Conservation (phyloP, 1,140 invertebrate species). For the Musca vetustissima region DNA sequence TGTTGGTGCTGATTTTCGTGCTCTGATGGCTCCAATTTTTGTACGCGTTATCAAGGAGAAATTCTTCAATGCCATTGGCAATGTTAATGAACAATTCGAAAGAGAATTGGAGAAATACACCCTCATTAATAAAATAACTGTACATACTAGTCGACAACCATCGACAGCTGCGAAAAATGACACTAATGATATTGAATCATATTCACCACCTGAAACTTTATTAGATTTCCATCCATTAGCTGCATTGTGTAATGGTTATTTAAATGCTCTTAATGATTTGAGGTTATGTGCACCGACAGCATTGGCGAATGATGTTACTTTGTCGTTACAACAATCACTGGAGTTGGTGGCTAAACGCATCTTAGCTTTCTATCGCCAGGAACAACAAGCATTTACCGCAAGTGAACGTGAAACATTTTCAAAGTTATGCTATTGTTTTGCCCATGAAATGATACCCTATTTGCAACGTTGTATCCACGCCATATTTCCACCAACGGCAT, state of each 20-base stretch:
- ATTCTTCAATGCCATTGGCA: slow-evolving; percentile 62
- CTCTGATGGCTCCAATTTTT: slow-evolving; percentile 83
- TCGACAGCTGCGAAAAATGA: slow-evolving; percentile 56
- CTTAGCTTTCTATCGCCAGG: slow-evolving; percentile 73
- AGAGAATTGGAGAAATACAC: slow-evolving; percentile 75
- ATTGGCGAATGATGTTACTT: slow-evolving; percentile 70
- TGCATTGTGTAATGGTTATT: slow-evolving; percentile 83
- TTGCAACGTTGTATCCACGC: slow-evolving; percentile 80
- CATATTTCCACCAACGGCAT: slow-evolving; percentile 75
- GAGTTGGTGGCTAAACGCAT: slow-evolving; percentile 69
- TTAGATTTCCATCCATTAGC: slow-evolving; percentile 88
- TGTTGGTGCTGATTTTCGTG: slow-evolving; percentile 89
- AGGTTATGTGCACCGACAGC: slow-evolving; percentile 78
- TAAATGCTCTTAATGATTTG: slow-evolving; percentile 79
- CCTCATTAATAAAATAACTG: slow-evolving; percentile 67
- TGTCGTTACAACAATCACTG: slow-evolving; percentile 70
- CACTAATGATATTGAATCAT: slow-evolving; percentile 34
- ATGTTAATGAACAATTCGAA: slow-evolving; percentile 68
- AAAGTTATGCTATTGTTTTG: slow-evolving; percentile 75
- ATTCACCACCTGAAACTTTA: slow-evolving; percentile 74
- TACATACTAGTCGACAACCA: slow-evolving; percentile 34
- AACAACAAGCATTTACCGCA: slow-evolving; percentile 76
- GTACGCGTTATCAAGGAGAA: slow-evolving; percentile 66
- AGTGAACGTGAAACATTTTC: slow-evolving; percentile 78
- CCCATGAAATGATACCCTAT: slow-evolving; percentile 81